Conservation (phyloP, 2,888 invertebrate species). For the Rhingia campestris region DNA sequence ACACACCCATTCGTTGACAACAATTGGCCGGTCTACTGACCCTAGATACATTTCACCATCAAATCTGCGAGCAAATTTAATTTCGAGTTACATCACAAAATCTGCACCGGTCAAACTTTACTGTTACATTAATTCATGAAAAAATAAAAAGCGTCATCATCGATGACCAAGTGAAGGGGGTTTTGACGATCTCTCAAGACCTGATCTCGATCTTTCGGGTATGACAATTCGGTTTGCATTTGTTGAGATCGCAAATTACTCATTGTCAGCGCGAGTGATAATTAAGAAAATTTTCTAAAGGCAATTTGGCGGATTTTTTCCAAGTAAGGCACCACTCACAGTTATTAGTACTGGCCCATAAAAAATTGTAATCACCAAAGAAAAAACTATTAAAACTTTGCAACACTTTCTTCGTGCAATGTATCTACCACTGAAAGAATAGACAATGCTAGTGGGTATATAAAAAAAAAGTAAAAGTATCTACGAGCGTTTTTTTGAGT, state of each 20-base stretch:
- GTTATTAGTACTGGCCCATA: constrained; percentile 53
- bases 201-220: constrained; percentile 8
- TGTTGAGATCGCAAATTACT: background rate
- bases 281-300: constrained; percentile 43
- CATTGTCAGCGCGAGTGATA: constrained; percentile 38
- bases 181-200: constrained; percentile 15
- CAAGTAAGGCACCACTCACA: constrained; percentile 47
- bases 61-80: constrained; percentile 41
- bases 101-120: constrained; percentile 1
- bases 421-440: background rate
- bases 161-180: constrained; percentile 28
- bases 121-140: constrained; percentile 2
- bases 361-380: constrained; percentile 21
- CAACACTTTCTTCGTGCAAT: constrained; percentile 56
- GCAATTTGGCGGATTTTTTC: constrained; percentile 10
- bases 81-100: constrained; percentile 31
- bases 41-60: constrained; percentile 53
- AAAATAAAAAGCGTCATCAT: constrained; percentile 1
- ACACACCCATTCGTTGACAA: constrained; percentile 27
- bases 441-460: background rate
- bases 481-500: constrained; percentile 45
- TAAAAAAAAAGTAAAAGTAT: constrained; percentile 64
- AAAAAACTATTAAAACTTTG: constrained; percentile 34
- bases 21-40: constrained; percentile 58
- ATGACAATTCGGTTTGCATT: constrained; percentile 31